Evolutionary conservation across 2,888 invertebrate genomes (phyloP).

Genomic region (Cistogaster globosa): DNA sequence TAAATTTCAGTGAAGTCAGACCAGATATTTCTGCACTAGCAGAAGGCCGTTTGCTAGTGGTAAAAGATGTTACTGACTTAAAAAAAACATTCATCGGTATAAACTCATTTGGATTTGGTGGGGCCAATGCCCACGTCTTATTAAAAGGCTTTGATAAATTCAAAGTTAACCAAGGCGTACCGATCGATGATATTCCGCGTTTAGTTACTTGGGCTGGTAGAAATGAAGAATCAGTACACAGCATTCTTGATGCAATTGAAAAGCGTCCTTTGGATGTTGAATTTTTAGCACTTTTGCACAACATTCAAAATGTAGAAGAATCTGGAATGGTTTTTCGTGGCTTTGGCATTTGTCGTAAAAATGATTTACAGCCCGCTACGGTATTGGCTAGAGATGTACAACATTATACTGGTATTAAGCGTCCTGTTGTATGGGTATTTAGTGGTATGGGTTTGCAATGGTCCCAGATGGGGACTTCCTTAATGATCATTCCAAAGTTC

Average conservation of each 20-base stretch:
- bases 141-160: slow-evolving; percentile 76
- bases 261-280: slow-evolving; percentile 86
- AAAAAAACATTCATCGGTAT: slow-evolving; percentile 90
- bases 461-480: slow-evolving; percentile 90
- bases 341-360: slow-evolving; percentile 85
- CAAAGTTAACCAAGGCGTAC: slow-evolving; percentile 85
- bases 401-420: slow-evolving; percentile 85
- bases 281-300: slow-evolving; percentile 85
- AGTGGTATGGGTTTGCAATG: slow-evolving; percentile 96
- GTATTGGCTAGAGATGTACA: slow-evolving; percentile 84
- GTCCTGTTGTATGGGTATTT: slow-evolving; percentile 94
- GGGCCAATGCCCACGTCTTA: slow-evolving; percentile 87
- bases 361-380: slow-evolving; percentile 74
- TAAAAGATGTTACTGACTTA: slow-evolving; percentile 89
- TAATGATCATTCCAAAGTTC: slow-evolving; percentile 90
- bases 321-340: slow-evolving; percentile 90
- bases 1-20: slow-evolving; percentile 88
- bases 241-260: slow-evolving; percentile 86
- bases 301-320: slow-evolving; percentile 85
- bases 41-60: slow-evolving; percentile 87
- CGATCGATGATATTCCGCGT: slow-evolving; percentile 88
- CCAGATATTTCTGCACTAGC: slow-evolving; percentile 86
- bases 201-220: slow-evolving; percentile 91
- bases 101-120: slow-evolving; percentile 97
- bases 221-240: slow-evolving; percentile 89